Conservation (phyloP, 2,113 vertebrate species). For the Oncorhynchus kisutch region DNA sequence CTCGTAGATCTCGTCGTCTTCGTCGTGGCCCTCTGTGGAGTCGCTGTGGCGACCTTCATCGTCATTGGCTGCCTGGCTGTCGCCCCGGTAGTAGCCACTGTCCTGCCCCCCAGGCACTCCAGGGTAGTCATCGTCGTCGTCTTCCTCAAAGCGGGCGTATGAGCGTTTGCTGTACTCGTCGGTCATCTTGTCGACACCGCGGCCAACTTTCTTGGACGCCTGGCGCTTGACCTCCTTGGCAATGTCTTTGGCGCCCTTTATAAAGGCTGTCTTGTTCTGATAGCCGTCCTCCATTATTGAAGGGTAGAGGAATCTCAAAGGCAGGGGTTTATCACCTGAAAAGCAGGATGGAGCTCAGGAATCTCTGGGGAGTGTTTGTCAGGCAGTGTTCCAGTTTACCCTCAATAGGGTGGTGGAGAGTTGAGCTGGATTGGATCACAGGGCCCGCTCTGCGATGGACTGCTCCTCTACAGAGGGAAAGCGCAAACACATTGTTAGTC, state of each 20-base stretch:
- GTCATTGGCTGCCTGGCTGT: slow-evolving; percentile 81
- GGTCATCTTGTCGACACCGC: slow-evolving; percentile 82
- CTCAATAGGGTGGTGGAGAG: not conserved
- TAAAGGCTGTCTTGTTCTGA: slow-evolving; percentile 89
- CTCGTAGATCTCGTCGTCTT: slow-evolving; percentile 97
- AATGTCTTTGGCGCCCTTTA: slow-evolving; percentile 95
- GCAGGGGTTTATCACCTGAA: not conserved
- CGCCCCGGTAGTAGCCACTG: slow-evolving; percentile 79
- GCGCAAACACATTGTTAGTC: not conserved
- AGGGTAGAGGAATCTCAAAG: slow-evolving; percentile 15
- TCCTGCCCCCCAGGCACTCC: slow-evolving; percentile 74
- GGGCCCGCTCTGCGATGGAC: not conserved
- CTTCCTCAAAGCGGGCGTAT: slow-evolving; percentile 91
- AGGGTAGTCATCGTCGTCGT: slow-evolving; percentile 87
- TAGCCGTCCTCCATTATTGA: slow-evolving; percentile 85
- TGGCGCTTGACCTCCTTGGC: slow-evolving; percentile 95
- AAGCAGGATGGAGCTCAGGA: not conserved
- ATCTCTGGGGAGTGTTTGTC: not conserved
- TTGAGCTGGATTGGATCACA: not conserved
- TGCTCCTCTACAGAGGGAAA: not conserved
- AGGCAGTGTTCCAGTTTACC: not conserved
- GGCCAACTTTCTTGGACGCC: slow-evolving; percentile 87
- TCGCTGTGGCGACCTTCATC: slow-evolving; percentile 89
- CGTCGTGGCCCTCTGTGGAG: slow-evolving; percentile 93
- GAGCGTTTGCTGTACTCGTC: slow-evolving; percentile 93